A percentile compares a stretch with the other conserved stretches of the same genome.
These are phyloP conservation scores for Urocitellus parryii DNA, from an alignment of 2,113 vertebrate species.

Conservation along the genomic window DNA sequence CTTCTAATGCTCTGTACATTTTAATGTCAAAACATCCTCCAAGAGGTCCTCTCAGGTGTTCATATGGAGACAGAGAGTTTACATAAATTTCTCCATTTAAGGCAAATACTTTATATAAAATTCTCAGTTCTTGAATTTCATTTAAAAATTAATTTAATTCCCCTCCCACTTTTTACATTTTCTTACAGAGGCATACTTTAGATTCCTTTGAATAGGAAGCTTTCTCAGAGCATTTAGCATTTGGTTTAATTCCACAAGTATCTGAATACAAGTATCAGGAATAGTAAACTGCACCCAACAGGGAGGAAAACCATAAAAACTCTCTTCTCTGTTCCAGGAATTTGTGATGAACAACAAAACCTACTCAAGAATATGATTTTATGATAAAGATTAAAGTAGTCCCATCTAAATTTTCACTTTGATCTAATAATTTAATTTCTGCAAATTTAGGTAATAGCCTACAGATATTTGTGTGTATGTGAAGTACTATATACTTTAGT, in stretches of 20 bases:
- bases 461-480: background rate
- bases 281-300: background rate
- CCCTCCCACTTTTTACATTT: background rate
- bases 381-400: background rate
- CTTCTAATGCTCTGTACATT: background rate
- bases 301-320: background rate
- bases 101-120: background rate
- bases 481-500: background rate
- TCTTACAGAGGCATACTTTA: background rate
- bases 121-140: background rate
- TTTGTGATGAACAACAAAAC: background rate
- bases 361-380: background rate
- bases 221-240: conserved; percentile 11
- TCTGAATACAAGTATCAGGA: background rate
- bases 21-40: background rate
- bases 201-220: background rate
- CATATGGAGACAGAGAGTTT: background rate
- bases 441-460: background rate
- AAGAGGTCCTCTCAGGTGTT: background rate
- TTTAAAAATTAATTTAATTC: background rate
- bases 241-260: background rate
- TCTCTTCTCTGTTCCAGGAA: background rate
- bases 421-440: background rate
- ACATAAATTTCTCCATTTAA: background rate
- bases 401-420: background rate